phyloP scores from a whole-genome alignment of 1,140 invertebrate genomes.

The Heliothis subflexa region DNA sequence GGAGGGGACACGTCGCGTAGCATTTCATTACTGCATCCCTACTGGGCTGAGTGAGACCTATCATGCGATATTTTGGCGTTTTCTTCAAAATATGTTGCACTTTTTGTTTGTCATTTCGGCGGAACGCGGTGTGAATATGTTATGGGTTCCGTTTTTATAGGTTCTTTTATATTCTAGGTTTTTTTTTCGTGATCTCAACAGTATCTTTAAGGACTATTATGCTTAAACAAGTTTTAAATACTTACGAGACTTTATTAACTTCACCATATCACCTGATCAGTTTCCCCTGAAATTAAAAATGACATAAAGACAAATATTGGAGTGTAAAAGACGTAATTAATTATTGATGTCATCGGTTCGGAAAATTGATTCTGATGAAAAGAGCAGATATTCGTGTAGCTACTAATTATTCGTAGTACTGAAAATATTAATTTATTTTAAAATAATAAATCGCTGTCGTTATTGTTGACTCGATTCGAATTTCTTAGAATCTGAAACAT shows the following conservation, averaged over 20 bases:
- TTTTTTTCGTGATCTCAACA: too few relatives aligned
- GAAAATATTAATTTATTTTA: too few relatives aligned
- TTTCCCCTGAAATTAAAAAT: background rate
- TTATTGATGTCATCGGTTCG: slow-evolving; percentile 2
- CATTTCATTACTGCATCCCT: slow-evolving; percentile 72
- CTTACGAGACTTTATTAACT: too few relatives aligned
- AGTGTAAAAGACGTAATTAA: background rate
- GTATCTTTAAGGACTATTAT: too few relatives aligned
- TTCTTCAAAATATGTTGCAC: slow-evolving; percentile 42
- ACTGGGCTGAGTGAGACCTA: slow-evolving; percentile 35
- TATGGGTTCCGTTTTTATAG: background rate
- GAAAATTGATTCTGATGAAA: slow-evolving; percentile 2
- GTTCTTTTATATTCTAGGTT: too few relatives aligned
- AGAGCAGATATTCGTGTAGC: background rate
- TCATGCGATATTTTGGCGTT: slow-evolving; percentile 42
- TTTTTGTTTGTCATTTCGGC: slow-evolving; percentile 43
- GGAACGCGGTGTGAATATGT: slow-evolving; percentile 14
- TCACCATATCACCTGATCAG: too few relatives aligned
- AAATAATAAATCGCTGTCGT: too few relatives aligned
- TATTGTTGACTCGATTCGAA: too few relatives aligned
- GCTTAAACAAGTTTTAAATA: too few relatives aligned
- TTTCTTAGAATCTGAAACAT: too few relatives aligned
- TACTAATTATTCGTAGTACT: too few relatives aligned
- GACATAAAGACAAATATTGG: background rate
- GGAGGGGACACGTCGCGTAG: slow-evolving; percentile 62